phyloP scores from a whole-genome alignment of 2,797 vertebrate species.

The Eulemur rubriventer region DNA sequence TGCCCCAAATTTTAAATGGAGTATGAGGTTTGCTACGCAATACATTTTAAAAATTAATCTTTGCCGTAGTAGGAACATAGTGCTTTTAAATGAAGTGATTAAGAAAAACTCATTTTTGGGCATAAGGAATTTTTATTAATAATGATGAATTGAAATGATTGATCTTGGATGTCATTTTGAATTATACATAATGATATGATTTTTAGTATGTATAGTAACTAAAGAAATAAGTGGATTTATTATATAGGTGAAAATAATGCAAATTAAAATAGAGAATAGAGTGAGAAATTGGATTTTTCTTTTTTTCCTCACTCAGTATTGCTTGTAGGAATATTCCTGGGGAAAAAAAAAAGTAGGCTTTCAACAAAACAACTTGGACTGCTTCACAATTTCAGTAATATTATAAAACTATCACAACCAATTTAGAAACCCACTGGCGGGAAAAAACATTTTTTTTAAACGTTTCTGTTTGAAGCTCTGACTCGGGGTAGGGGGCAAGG shows the following conservation, averaged over 20 bases:
- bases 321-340: neutral
- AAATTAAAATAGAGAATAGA: neutral
- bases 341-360: neutral
- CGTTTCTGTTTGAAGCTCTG: neutral
- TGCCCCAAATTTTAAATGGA: neutral
- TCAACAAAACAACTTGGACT: neutral
- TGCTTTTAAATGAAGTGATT: neutral
- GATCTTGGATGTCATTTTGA: neutral
- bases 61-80: neutral
- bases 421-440: neutral
- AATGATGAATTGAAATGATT: neutral
- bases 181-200: neutral
- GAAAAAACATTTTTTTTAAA: neutral
- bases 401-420: neutral
- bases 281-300: neutral
- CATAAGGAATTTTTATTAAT: neutral
- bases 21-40: neutral
- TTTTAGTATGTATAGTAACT: neutral
- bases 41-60: neutral
- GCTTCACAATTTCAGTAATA: neutral
- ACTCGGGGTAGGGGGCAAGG: no score
- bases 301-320: neutral
- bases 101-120: neutral
- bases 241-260: neutral
- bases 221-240: neutral